Conservation (phyloP, 2,113 vertebrate species). For the Struthio camelus region DNA sequence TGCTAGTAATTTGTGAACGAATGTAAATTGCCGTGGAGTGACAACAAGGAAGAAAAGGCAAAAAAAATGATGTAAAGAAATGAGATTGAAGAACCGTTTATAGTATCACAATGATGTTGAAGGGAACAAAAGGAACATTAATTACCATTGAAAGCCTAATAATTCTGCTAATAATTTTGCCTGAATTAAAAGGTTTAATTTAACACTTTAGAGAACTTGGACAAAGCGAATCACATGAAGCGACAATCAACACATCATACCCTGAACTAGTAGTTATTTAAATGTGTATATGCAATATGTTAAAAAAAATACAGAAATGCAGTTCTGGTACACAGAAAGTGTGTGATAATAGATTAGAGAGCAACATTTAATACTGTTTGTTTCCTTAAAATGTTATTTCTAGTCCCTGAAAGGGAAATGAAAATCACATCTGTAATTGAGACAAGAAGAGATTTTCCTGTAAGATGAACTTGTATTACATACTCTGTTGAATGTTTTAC, state of each 20-base stretch:
- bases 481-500: rapidly evolving
- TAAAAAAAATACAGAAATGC: background rate
- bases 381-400: background rate
- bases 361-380: background rate
- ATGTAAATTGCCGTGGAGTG: background rate
- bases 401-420: no score
- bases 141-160: background rate
- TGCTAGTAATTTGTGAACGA: background rate
- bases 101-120: background rate
- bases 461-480: rapidly evolving
- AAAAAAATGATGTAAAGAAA: background rate
- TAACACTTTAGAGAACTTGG: background rate
- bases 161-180: background rate
- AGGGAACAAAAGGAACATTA: background rate
- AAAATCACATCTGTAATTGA: rapidly evolving
- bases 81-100: background rate
- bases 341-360: background rate
- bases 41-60: background rate
- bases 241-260: background rate
- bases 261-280: background rate
- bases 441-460: rapidly evolving
- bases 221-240: rapidly evolving
- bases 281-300: rapidly evolving
- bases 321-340: rapidly evolving
- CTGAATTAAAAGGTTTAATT: background rate